These are phyloP conservation scores for Phymatocera aterrima DNA, from an alignment of 2,888 invertebrate genomes.

Conservation along the genomic window DNA sequence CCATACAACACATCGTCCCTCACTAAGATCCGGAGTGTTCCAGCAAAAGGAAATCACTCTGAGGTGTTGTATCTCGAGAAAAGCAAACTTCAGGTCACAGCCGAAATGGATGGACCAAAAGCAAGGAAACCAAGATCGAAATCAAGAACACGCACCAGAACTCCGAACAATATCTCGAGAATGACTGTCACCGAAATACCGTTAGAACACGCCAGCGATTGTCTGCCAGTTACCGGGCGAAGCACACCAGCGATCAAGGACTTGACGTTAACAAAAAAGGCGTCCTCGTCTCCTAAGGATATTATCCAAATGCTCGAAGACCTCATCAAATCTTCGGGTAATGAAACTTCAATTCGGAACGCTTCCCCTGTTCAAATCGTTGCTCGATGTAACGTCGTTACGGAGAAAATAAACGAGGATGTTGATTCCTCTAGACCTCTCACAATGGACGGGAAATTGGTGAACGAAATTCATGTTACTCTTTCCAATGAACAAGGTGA, in stretches of 20 bases:
- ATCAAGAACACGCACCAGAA: slow-evolving; percentile 13
- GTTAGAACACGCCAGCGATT: not conserved
- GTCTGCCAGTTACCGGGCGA: not conserved
- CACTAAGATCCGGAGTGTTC: not conserved
- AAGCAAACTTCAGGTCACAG: slow-evolving; percentile 1
- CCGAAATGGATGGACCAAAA: not conserved
- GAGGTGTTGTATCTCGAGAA: not conserved
- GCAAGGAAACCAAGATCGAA: slow-evolving; percentile 26
- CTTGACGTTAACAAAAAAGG: not conserved
- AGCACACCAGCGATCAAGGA: not conserved
- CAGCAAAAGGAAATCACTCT: not conserved
- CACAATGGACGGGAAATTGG: not conserved
- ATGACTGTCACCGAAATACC: slow-evolving; percentile 19
- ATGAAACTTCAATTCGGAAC: not conserved
- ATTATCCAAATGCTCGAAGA: slow-evolving; percentile 29
- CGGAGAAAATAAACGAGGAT: not conserved
- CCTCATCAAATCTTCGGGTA: slow-evolving; percentile 12
- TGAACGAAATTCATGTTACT: not conserved
- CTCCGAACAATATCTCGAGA: not conserved
- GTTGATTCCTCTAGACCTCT: not conserved
- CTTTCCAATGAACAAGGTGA: not conserved
- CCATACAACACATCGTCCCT: not conserved
- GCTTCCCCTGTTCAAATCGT: not conserved
- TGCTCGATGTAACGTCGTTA: not conserved
- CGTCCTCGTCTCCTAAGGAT: slow-evolving; percentile 14